Percentiles rank a stretch among this genome's conserved stretches.
phyloP scores from a whole-genome alignment of 2,888 invertebrate species.

The Agrotis clavis region DNA sequence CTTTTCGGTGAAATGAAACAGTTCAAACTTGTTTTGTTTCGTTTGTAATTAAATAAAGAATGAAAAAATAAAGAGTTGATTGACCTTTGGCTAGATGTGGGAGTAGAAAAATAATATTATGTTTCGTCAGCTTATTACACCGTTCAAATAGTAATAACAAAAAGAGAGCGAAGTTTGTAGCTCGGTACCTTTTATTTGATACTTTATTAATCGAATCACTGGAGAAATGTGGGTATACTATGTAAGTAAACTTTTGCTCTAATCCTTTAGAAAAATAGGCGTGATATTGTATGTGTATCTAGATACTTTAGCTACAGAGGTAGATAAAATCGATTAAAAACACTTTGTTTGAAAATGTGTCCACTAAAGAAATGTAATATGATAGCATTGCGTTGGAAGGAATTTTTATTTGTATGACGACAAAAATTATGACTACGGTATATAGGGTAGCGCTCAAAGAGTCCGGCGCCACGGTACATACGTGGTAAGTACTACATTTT shows the following conservation, averaged over 20 bases:
- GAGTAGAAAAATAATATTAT: not conserved
- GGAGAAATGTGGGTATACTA: not conserved
- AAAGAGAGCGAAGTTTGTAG: not conserved
- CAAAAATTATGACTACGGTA: too few relatives aligned
- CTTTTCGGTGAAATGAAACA: constrained; percentile 13
- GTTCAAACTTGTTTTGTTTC: not conserved
- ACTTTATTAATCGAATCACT: not conserved
- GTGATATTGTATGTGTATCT: too few relatives aligned
- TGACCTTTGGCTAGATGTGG: not conserved
- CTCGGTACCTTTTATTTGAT: not conserved
- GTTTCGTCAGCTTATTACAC: constrained; percentile 7
- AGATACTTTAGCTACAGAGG: not conserved
- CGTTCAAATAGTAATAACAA: constrained; percentile 21
- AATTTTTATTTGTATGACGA: too few relatives aligned
- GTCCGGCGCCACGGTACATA: too few relatives aligned
- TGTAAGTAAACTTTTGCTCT: not conserved
- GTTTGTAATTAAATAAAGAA: constrained; percentile 1
- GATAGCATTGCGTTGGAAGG: too few relatives aligned
- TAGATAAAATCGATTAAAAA: not conserved
- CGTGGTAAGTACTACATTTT: too few relatives aligned
- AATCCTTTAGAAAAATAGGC: not conserved
- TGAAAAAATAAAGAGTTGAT: constrained; percentile 14
- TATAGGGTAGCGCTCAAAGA: too few relatives aligned
- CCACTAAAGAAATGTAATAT: too few relatives aligned
- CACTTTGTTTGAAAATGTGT: too few relatives aligned